Conservation (phyloP, 2,113 vertebrate genomes). For the Apteryx owenii region DNA sequence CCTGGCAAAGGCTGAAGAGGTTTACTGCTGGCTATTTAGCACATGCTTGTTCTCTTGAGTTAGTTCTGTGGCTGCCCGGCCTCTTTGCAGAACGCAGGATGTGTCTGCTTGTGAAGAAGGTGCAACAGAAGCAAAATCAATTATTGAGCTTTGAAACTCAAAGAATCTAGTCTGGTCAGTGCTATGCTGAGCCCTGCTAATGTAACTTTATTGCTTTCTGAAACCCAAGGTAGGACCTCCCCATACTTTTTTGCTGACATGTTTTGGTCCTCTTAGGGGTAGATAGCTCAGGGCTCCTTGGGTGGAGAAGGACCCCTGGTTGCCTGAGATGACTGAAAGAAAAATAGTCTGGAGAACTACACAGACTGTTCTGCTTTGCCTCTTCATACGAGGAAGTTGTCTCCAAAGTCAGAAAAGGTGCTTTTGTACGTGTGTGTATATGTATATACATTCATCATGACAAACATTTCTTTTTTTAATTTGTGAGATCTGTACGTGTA, state of each 20-base stretch:
- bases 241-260: not conserved
- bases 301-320: not conserved
- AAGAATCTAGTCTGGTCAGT: not conserved
- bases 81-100: not conserved
- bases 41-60: not conserved
- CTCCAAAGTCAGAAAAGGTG: not conserved
- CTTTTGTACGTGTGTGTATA: not conserved
- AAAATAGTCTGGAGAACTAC: not conserved
- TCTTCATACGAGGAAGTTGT: not conserved
- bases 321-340: not conserved
- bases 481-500: not conserved
- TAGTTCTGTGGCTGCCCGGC: not conserved
- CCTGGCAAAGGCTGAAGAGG: not conserved
- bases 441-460: not conserved
- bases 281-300: not conserved
- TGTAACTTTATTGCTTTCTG: not conserved
- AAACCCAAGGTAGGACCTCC: not conserved
- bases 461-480: not conserved
- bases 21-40: not conserved
- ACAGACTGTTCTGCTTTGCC: not conserved
- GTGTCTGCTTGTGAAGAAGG: not conserved
- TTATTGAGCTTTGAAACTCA: not conserved
- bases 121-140: not conserved
- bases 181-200: not conserved
- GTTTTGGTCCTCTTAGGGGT: not conserved